These are phyloP conservation scores for Philypnodon macrostomus DNA, from an alignment of 2,797 vertebrate genomes.

Conservation along the genomic window DNA sequence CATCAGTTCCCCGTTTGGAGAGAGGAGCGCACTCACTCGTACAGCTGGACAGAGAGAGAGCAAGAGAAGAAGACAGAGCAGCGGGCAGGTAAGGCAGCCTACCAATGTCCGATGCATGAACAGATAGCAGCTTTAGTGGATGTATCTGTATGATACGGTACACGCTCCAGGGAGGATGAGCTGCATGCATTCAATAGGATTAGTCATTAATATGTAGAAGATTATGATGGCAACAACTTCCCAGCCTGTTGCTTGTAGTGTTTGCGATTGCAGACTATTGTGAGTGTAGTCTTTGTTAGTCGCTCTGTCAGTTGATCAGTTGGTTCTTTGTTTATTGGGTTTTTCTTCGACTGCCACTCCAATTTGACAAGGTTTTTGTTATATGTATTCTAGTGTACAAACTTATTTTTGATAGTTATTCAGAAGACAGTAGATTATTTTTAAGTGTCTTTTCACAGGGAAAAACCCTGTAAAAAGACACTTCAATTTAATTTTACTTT, in stretches of 20 bases:
- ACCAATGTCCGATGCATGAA: conserved; percentile 20
- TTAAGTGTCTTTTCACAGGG: no score
- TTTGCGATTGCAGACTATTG: conserved; percentile 17
- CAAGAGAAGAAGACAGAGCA: conserved; percentile 43
- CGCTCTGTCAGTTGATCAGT: conserved; percentile 4
- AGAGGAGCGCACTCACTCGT: conserved; percentile 44
- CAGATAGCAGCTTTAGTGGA: conserved; percentile 12
- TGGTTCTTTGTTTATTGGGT: conserved; percentile 5
- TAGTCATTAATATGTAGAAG: conserved; percentile 54
- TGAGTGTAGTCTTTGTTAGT: conserved; percentile 20
- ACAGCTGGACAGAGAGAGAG: conserved; percentile 40
- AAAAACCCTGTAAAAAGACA: no score
- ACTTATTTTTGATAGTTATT: no score
- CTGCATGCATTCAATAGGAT: conserved; percentile 26
- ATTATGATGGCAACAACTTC: conserved; percentile 63
- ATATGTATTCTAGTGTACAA: conserved; percentile 2
- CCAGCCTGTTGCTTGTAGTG: conserved; percentile 62
- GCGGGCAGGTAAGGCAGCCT: conserved; percentile 62
- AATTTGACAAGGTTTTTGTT: conserved; percentile 36
- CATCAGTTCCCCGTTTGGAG: conserved; percentile 70
- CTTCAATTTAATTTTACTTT: no score
- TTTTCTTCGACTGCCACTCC: conserved; percentile 8
- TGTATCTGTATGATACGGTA: conserved; percentile 24
- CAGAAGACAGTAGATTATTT: no score
- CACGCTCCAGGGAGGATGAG: conserved; percentile 23